Conservation (phyloP, 2,888 invertebrate genomes). For the Pseudolycoriella hygida region DNA sequence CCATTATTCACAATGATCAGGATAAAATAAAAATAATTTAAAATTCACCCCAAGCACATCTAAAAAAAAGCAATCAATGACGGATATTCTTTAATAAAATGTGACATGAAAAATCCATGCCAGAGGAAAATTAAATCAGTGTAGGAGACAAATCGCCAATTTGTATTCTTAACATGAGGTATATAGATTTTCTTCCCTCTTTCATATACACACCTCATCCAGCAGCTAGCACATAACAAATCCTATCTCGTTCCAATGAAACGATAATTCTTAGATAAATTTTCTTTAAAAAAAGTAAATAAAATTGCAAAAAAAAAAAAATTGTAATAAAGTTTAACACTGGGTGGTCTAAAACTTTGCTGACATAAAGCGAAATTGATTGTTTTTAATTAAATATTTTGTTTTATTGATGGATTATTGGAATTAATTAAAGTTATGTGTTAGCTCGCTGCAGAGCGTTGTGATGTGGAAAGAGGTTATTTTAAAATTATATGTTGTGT, state of each 20-base stretch:
- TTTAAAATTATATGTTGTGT: too few species aligned
- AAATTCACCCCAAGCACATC: constrained; percentile 4
- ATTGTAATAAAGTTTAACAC: neutral
- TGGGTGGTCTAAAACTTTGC: neutral
- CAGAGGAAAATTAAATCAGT: constrained; percentile 10
- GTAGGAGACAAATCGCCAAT: constrained; percentile 12
- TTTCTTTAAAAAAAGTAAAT: too few species aligned
- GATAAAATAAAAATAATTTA: constrained; percentile 2
- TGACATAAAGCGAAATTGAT: neutral
- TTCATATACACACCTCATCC: neutral
- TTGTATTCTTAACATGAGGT: constrained; percentile 11
- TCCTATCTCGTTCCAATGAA: too few species aligned
- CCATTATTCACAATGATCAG: constrained; percentile 4
- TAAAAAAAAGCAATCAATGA: constrained; percentile 17
- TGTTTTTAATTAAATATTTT: constrained; percentile 1
- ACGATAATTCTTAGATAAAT: too few species aligned
- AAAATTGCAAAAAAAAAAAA: neutral
- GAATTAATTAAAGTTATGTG: too few species aligned
- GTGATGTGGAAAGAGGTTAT: too few species aligned
- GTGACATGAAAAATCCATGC: constrained; percentile 13
- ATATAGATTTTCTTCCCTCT: neutral
- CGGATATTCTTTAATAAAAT: constrained; percentile 16
- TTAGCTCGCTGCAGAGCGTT: too few species aligned
- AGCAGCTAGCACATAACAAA: neutral
- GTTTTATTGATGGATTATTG: too few species aligned